Base-by-base conservation (phyloP, 2,113 vertebrate genomes). In the Serranochromis macrocephalus region DNA sequence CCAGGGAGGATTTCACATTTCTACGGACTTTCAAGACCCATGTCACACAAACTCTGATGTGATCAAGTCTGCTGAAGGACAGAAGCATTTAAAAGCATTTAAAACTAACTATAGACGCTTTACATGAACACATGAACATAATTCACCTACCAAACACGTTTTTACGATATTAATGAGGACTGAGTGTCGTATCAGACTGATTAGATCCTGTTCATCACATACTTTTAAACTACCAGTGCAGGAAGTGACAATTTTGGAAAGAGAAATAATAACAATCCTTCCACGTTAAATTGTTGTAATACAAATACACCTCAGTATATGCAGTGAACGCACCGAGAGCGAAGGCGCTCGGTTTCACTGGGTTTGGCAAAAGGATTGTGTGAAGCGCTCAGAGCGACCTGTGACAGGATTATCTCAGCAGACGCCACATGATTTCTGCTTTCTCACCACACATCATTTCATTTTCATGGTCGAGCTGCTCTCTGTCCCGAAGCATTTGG, bases 161-260 rank as follows among this genome's bases (percentile, higher is more conserved):
- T 5, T 11, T 47, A 17, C 0, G 4, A 75, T 7, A 0, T 19
- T 12, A 31, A 0, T 47, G 16, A 75, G 42, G 1, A 19, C 17
- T 0, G 71, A 19, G 42, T 29, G 42, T 31, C 16, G 42, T 75
- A 29, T 17, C 38, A 45, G 40, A 10, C n/a, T 19, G 71, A 49
- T 49, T 31, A 12, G 9, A 31, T 49, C 42, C 14, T 75, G 42
- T 1, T 75, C 40, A 75, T 47, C 71, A 75, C 24, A 29, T 17
- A 47, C 24, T 47, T 47, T 10, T 29, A 45, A 75, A 26, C 9
- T 75, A 19, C 58, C 31, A 75, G 45, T 0, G 16, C 9, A 47
- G 42, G 40, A 45, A 47, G 24, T 10, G 14, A 75, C 5, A 16
- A 7, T 75, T 47, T 11, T 75, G 42, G 40, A 29, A 19, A 75